Base-by-base conservation (phyloP, 1,140 invertebrate species). In the Tetranychus cinnabarinus region DNA sequence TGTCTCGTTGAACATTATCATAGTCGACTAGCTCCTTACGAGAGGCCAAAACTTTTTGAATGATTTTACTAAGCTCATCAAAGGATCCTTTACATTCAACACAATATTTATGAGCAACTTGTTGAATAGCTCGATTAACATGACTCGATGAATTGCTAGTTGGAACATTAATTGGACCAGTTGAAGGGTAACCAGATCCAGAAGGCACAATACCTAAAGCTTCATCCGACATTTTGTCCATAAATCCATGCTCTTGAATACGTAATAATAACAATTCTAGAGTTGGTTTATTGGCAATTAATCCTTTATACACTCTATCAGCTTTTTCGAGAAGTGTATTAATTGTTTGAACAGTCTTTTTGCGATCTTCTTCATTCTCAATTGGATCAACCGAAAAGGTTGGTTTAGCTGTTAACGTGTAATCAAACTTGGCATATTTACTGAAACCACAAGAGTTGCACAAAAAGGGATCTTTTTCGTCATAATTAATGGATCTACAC, bases 381-480 rank as follows among this genome's bases (percentile, higher is more conserved):
- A 97, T 95, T 0, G 88, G 88, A 76, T 97, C 91, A 0, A 96
- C 90, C 33, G 89, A 89, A 74, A 88, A 93, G 69, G 88, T 92
- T 0, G 88, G 83, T 48, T 86, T 80, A 2, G 85, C 89, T 3
- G 84, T 85, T 56, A 97, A 75, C 10, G 85, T 89, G 60, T 78
- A 92, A 74, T 97, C 93, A 72, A 98, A 96, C 73, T 97, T 96
- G n/a, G 92, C 93, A 74, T 97, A 97, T 74, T 97, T 97, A 76
- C 92, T 97, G 73, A 96, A 97, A 2, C 93, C 93, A 75, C 93
- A 98, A 8, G 90, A 85, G 73, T 97, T 93, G 71, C 93, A 97
- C 13, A 98, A 73, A 79, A 97, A 97, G 2, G 93, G 93, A 77
- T 97, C 93, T 71, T 96, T 95, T 72, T 97, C 92, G 72, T 97